These are phyloP conservation scores for Micrastur ruficollis DNA, from an alignment of 2,797 vertebrate genomes.

Conservation along the genomic window DNA sequence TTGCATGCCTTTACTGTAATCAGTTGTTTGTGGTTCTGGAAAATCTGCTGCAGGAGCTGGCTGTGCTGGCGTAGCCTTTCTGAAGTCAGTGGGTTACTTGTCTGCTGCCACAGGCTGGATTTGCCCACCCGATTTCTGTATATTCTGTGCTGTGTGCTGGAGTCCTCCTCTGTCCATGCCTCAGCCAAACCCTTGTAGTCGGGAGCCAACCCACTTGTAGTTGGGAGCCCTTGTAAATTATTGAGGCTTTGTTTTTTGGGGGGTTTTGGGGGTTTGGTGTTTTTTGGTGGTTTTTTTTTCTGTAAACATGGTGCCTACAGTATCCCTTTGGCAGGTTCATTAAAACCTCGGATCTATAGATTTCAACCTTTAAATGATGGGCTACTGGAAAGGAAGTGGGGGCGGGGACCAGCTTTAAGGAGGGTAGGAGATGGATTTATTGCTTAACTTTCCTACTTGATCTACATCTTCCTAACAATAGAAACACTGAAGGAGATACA, in stretches of 20 bases:
- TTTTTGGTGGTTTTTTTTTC: neutral
- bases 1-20: neutral
- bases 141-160: neutral
- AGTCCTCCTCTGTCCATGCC: neutral
- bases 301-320: neutral
- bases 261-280: too few relatives aligned
- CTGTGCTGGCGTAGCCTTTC: accelerated
- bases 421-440: neutral
- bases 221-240: neutral
- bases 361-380: neutral
- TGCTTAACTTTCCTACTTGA: neutral
- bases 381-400: neutral
- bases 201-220: neutral
- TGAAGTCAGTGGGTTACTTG: neutral
- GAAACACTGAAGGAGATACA: neutral
- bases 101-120: neutral
- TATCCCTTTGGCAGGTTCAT: neutral
- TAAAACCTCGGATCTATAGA: neutral
- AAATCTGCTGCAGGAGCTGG: neutral
- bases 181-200: neutral
- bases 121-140: neutral
- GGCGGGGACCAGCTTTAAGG: neutral
- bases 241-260: neutral
- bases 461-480: neutral
- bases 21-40: neutral